phyloP scores from a whole-genome alignment of 2,113 vertebrate genomes.

The Crotalus tigris region DNA sequence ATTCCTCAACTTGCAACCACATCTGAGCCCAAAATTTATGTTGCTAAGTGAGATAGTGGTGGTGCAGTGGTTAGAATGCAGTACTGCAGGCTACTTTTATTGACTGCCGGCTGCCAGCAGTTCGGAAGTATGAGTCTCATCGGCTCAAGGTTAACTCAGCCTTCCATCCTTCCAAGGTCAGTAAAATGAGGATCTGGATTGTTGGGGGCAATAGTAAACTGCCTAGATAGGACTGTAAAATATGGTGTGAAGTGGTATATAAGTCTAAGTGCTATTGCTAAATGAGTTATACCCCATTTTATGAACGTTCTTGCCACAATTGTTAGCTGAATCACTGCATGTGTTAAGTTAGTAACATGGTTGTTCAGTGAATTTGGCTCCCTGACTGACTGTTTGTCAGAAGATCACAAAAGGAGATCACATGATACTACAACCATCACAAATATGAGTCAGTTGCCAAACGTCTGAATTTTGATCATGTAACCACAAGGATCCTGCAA shows the following conservation, averaged over 20 bases:
- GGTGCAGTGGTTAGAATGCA: no score
- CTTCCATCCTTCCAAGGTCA: no score
- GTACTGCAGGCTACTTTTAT: no score
- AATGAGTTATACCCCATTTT: background rate
- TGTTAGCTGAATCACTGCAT: background rate
- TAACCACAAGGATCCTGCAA: background rate
- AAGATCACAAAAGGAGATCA: background rate
- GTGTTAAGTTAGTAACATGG: no score
- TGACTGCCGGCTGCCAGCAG: no score
- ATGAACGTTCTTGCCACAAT: background rate
- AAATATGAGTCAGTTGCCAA: background rate
- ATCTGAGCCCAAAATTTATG: background rate
- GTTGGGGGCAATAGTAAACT: no score
- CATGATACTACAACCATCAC: background rate
- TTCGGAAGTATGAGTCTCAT: no score
- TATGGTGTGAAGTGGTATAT: no score
- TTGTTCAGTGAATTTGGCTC: background rate
- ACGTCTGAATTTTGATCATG: background rate
- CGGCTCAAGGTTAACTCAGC: no score
- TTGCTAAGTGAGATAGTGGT: background rate
- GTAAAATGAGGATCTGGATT: no score
- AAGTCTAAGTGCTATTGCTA: background rate
- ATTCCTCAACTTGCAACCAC: background rate
- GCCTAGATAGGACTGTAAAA: no score
- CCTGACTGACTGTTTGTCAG: background rate